phyloP scores from a whole-genome alignment of 2,888 invertebrate species.

The Drosophila peninsularis region DNA sequence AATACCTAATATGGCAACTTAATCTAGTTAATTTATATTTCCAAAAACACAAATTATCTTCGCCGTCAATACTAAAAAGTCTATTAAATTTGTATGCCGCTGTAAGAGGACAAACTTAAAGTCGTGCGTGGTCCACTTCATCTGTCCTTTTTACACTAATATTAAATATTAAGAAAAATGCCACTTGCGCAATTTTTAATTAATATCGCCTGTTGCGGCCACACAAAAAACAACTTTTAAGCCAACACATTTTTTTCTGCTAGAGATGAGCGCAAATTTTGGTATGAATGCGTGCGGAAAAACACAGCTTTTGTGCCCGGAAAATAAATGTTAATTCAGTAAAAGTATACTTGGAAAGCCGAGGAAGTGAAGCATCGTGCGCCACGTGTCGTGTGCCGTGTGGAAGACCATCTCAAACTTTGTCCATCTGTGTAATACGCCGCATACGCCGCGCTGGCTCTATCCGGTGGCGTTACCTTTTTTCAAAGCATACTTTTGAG shows the following conservation, averaged over 20 bases:
- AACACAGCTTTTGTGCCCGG: conserved; percentile 1
- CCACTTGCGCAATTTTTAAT: conserved; percentile 69
- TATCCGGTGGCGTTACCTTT: conserved; percentile 8
- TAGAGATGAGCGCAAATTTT: conserved; percentile 17
- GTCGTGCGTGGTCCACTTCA: not conserved
- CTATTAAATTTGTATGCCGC: not conserved
- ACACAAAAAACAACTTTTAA: conserved; percentile 11
- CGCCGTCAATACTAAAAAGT: not conserved
- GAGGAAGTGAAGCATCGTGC: not conserved
- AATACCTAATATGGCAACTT: too few species aligned
- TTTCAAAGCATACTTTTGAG: conserved; percentile 53
- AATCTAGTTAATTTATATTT: too few species aligned
- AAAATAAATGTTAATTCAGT: conserved; percentile 7
- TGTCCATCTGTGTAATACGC: conserved; percentile 22
- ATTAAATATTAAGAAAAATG: conserved; percentile 20
- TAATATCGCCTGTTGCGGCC: conserved; percentile 52
- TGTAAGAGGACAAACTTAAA: not conserved
- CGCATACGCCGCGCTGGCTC: conserved; percentile 36
- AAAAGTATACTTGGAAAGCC: not conserved
- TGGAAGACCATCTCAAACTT: conserved; percentile 16
- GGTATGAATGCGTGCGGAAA: conserved; percentile 20
- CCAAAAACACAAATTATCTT: not conserved
- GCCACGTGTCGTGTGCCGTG: not conserved
- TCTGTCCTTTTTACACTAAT: not conserved
- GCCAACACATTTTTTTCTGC: not conserved